Conservation (phyloP, 2,888 invertebrate species). For the Lepidochitona cinerea region DNA sequence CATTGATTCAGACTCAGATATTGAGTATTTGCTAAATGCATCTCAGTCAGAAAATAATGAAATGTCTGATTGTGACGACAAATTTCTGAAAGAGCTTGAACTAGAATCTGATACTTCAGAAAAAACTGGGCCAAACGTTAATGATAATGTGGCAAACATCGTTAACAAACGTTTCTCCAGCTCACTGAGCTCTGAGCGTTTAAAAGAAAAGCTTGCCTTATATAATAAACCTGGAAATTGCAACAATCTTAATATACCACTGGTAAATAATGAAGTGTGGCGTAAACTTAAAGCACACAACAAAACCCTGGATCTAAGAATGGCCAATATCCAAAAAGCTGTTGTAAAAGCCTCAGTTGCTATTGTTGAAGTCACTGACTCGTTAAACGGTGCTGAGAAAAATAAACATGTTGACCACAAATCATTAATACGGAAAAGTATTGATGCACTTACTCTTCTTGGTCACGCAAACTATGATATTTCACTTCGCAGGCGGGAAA, state of each 20-base stretch:
- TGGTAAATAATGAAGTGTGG: conserved; percentile 1
- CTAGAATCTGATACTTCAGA: too few species aligned
- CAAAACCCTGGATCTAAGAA: not conserved
- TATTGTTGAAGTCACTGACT: not conserved
- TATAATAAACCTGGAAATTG: not conserved
- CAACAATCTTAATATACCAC: not conserved
- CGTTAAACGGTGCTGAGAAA: not conserved
- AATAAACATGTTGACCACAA: not conserved
- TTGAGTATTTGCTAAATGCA: too few species aligned
- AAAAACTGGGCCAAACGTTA: too few species aligned
- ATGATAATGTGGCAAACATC: too few species aligned
- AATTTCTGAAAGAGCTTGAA: too few species aligned
- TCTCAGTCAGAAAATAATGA: too few species aligned
- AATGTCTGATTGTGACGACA: too few species aligned
- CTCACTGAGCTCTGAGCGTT: too few species aligned
- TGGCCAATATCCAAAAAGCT: not conserved
- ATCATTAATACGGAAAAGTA: not conserved
- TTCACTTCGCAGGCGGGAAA: not conserved
- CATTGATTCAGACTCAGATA: too few species aligned
- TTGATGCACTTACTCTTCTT: conserved; percentile 7
- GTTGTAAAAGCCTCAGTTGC: not conserved
- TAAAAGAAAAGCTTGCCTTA: not conserved
- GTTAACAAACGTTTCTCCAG: too few species aligned
- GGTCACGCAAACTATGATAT: conserved; percentile 14
- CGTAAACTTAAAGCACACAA: not conserved